Conservation (phyloP, 2,888 invertebrate genomes). For the Micropterix aruncella region DNA sequence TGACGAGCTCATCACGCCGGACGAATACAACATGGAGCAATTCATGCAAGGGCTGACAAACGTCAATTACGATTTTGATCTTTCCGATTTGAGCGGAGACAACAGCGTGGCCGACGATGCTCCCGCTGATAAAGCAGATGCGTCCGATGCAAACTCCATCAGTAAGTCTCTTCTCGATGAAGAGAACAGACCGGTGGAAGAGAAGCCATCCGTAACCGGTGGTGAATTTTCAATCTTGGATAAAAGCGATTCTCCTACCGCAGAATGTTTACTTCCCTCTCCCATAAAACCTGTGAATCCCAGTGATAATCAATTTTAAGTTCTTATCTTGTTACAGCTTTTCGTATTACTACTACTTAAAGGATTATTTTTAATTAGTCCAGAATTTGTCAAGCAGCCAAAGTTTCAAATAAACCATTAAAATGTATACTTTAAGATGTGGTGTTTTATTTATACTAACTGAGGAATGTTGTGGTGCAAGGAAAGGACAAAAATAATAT, state of each 20-base stretch:
- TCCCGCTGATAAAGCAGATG: slow-evolving; percentile 19
- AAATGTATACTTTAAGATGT: no score
- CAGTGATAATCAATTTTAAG: slow-evolving; percentile 1
- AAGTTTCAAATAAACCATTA: no score
- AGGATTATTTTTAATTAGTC: no score
- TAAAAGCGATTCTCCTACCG: slow-evolving; percentile 26
- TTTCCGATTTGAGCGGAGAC: slow-evolving; percentile 60
- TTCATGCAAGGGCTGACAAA: slow-evolving; percentile 47
- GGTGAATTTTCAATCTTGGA: slow-evolving; percentile 33
- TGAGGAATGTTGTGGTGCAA: no score
- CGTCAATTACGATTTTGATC: slow-evolving; percentile 63
- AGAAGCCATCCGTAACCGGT: slow-evolving; percentile 10
- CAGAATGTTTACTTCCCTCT: slow-evolving; percentile 38
- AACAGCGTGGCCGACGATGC: slow-evolving; percentile 49
- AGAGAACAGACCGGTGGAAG: slow-evolving; percentile 12
- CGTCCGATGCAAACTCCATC: slow-evolving; percentile 11
- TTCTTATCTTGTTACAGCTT: no score
- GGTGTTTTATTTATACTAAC: no score
- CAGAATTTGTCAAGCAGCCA: no score
- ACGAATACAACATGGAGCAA: slow-evolving; percentile 38
- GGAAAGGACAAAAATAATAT: no score
- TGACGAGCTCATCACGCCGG: slow-evolving; percentile 44
- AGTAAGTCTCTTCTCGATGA: slow-evolving; percentile 9
- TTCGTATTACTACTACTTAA: no score
- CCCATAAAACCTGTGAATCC: slow-evolving; percentile 35